phyloP scores from a whole-genome alignment of 2,113 vertebrate genomes.

The Protobothrops mucrosquamatus region DNA sequence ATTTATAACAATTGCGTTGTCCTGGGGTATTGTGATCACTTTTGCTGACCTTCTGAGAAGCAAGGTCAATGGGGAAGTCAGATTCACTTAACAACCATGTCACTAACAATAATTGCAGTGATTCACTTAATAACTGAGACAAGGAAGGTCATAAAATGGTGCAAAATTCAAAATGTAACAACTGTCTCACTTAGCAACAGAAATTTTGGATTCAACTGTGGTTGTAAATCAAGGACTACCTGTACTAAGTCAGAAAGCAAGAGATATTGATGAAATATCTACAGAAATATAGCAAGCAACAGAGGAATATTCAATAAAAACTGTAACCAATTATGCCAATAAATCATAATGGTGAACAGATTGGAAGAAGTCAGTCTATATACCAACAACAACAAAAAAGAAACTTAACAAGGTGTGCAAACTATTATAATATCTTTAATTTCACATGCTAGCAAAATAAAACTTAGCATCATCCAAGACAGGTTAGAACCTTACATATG shows the following conservation, averaged over 20 bases:
- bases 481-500: not conserved
- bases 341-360: not conserved
- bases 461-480: not conserved
- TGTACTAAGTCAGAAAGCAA: not conserved
- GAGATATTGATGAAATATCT: not conserved
- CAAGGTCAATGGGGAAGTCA: not conserved
- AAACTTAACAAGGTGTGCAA: not conserved
- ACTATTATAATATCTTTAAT: not conserved
- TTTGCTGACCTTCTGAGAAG: not conserved
- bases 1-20: not conserved
- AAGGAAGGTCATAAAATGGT: not conserved
- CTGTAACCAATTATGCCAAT: not conserved
- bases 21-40: not conserved
- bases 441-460: not conserved
- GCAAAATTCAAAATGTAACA: not conserved
- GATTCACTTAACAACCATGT: not conserved
- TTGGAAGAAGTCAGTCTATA: not conserved
- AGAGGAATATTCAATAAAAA: not conserved
- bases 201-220: not conserved
- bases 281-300: not conserved
- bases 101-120: not conserved
- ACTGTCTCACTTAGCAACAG: not conserved
- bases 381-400: not conserved
- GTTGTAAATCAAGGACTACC: not conserved
- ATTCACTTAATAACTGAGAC: not conserved